These are phyloP conservation scores for Cabera pusaria DNA, from an alignment of 2,888 invertebrate species.

Conservation along the genomic window DNA sequence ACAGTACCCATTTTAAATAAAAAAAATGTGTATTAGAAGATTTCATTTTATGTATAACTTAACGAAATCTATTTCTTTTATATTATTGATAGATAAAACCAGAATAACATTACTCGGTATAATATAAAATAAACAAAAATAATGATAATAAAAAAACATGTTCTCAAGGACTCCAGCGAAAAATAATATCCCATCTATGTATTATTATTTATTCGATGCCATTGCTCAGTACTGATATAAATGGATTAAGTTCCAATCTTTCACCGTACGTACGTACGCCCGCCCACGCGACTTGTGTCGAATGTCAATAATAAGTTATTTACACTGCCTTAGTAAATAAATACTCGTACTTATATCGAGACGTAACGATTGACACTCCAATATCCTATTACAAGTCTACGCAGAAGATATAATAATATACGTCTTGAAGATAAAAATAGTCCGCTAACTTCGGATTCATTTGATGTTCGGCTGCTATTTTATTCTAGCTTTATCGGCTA, in stretches of 20 bases:
- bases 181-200: constrained; percentile 1
- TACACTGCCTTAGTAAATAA: constrained; percentile 8
- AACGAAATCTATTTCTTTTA: too few relatives aligned
- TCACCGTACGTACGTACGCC: background rate
- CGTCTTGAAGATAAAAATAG: constrained; percentile 15
- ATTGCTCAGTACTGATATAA: background rate
- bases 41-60: too few relatives aligned
- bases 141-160: too few relatives aligned
- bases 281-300: constrained; percentile 4
- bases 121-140: too few relatives aligned
- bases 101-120: too few relatives aligned
- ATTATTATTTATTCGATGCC: too few relatives aligned
- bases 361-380: constrained; percentile 9
- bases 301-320: constrained; percentile 5
- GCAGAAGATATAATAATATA: constrained; percentile 12
- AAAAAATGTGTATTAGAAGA: too few relatives aligned
- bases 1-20: too few relatives aligned
- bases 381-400: constrained; percentile 18
- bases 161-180: too few relatives aligned
- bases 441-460: constrained; percentile 4
- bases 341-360: constrained; percentile 12
- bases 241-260: constrained; percentile 7
- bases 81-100: too few relatives aligned
- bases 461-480: constrained; percentile 5
- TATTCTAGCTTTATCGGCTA: constrained; percentile 1